Conservation (phyloP, 2,113 vertebrate genomes). For the Megaleporinus macrocephalus region DNA sequence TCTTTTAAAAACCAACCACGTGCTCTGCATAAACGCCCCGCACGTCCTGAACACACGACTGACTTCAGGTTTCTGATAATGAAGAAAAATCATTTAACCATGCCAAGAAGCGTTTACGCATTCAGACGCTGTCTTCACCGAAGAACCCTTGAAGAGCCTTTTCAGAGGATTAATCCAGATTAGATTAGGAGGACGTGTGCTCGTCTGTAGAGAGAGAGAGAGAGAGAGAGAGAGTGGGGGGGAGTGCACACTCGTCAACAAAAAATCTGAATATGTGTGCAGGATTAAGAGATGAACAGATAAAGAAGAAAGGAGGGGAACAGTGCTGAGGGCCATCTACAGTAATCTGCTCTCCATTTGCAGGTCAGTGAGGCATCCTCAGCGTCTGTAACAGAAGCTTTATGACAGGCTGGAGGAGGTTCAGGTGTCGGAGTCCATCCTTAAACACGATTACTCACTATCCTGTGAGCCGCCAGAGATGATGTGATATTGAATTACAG, state of each 20-base stretch:
- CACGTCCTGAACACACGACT: too few species aligned
- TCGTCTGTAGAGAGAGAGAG: too few species aligned
- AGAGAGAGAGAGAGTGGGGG: too few species aligned
- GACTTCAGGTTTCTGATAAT: too few species aligned
- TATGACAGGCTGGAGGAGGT: constrained; percentile 38
- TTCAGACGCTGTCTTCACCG: too few species aligned
- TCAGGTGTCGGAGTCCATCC: constrained; percentile 58
- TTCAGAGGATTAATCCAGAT: not conserved
- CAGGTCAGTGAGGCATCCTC: constrained; percentile 21
- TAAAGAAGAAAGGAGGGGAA: not conserved
- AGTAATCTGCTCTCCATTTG: not conserved
- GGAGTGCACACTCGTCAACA: not conserved
- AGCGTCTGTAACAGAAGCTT: constrained; percentile 16
- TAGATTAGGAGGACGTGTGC: not conserved
- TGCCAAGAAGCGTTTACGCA: too few species aligned
- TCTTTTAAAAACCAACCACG: too few species aligned
- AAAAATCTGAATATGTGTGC: not conserved
- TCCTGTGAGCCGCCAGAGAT: constrained; percentile 2
- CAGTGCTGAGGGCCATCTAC: not conserved
- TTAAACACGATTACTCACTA: constrained; percentile 53
- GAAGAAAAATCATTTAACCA: too few species aligned
- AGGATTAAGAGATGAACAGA: not conserved
- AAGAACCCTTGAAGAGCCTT: too few species aligned
- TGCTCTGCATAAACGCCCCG: too few species aligned
- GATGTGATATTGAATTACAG: constrained; percentile 54